These are phyloP conservation scores for Phyllopteryx taeniolatus DNA, from an alignment of 2,113 vertebrate genomes.

Conservation along the genomic window DNA sequence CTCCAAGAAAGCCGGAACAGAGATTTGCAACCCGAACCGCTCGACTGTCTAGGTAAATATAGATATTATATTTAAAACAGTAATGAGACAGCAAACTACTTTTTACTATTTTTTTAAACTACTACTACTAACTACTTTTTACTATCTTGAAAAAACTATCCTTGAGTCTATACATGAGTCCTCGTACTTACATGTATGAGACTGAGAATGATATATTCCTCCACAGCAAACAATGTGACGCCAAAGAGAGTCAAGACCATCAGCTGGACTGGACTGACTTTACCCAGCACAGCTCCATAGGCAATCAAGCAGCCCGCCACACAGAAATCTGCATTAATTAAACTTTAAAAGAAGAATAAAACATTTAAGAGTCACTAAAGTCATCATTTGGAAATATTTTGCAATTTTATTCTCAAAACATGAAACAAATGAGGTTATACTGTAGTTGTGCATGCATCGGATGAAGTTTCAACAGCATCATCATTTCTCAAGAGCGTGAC, in stretches of 20 bases:
- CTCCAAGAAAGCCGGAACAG: too few relatives aligned
- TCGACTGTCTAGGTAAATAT: too few relatives aligned
- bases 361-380: background rate
- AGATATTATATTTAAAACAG: background rate
- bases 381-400: background rate
- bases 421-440: background rate
- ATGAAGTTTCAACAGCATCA: constrained; percentile 10
- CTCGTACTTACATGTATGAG: constrained; percentile 82
- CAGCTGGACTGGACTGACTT: constrained; percentile 91
- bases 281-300: constrained; percentile 90
- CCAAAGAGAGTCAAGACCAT: constrained; percentile 91
- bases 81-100: background rate
- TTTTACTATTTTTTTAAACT: too few relatives aligned
- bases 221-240: constrained; percentile 86
- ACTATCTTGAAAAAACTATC: background rate
- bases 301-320: constrained; percentile 90
- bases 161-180: background rate
- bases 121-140: too few relatives aligned
- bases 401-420: background rate
- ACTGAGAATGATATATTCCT: constrained; percentile 85
- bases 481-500: background rate
- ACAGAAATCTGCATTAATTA: constrained; percentile 97
- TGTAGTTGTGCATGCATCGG: background rate
- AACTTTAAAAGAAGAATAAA: constrained; percentile 58
- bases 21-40: too few relatives aligned